These are phyloP conservation scores for Forbesichthys papilliferus DNA, from an alignment of 2,113 vertebrate species.

Conservation along the genomic window DNA sequence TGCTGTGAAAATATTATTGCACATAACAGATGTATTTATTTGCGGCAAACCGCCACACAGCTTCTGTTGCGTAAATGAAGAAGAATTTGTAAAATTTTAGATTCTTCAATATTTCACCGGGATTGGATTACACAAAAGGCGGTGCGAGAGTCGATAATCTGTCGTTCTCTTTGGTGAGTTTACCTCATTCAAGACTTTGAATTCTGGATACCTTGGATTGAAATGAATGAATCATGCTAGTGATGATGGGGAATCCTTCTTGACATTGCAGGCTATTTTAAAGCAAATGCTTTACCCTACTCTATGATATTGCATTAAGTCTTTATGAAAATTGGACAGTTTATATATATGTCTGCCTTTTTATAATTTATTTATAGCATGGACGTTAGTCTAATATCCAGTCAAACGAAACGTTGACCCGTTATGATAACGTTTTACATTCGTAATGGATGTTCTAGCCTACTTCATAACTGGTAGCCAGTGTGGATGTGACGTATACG, in stretches of 20 bases:
- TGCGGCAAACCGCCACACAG: constrained; percentile 36
- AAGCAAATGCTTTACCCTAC: background rate
- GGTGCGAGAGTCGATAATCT: constrained; percentile 62
- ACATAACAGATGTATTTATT: constrained; percentile 27
- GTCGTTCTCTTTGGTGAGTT: constrained; percentile 78
- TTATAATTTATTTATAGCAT: constrained; percentile 43
- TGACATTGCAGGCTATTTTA: background rate
- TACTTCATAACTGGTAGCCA: constrained; percentile 19
- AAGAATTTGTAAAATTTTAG: constrained; percentile 47
- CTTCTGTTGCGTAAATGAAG: constrained; percentile 46
- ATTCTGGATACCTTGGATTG: constrained; percentile 7
- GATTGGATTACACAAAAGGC: constrained; percentile 74
- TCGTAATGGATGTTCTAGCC: background rate
- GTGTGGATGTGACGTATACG: constrained; percentile 17
- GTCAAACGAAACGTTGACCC: constrained; percentile 7
- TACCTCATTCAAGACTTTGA: constrained; percentile 11
- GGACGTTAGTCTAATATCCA: too few relatives aligned
- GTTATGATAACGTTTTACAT: constrained; percentile 12
- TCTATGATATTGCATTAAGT: too few relatives aligned
- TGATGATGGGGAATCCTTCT: background rate
- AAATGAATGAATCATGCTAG: constrained; percentile 19
- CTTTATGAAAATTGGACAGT: background rate
- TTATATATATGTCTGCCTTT: background rate
- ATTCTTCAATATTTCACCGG: constrained; percentile 41
- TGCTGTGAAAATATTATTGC: background rate